Evolutionary conservation across 2,888 invertebrate genomes (phyloP).

Genomic region (Gymnosoma rotundatum): DNA sequence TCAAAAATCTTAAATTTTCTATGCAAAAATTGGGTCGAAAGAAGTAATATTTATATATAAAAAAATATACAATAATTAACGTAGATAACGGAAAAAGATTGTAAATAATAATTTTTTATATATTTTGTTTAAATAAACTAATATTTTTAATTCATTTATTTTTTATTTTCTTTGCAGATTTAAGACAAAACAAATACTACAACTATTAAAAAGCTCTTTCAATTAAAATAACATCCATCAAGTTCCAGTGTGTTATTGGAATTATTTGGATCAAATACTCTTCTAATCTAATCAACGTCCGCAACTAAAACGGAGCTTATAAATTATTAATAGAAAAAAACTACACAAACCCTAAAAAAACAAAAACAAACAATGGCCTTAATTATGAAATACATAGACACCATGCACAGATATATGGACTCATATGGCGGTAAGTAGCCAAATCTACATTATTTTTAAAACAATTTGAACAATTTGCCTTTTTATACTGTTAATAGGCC

Average conservation of each 20-base stretch:
- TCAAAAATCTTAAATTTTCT: too few species aligned
- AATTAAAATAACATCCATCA: conserved; percentile 3
- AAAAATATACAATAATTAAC: too few species aligned
- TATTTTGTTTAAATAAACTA: too few species aligned
- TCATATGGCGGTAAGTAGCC: conserved; percentile 90
- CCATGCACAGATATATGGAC: conserved; percentile 90
- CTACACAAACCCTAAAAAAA: conserved; percentile 22
- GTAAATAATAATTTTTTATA: too few species aligned
- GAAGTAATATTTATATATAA: too few species aligned
- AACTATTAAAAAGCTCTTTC: not conserved
- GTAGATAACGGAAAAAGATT: too few species aligned
- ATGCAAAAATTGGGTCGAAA: too few species aligned
- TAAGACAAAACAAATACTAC: not conserved
- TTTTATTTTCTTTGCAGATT: conserved; percentile 32
- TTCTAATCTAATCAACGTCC: conserved; percentile 43
- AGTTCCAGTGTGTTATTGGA: conserved; percentile 27
- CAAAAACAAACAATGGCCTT: conserved; percentile 86
- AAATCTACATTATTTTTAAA: not conserved
- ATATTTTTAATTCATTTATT: too few species aligned
- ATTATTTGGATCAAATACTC: conserved; percentile 18
- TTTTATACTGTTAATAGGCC: not conserved
- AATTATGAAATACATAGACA: conserved; percentile 90
- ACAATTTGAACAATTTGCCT: not conserved
- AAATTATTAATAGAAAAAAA: not conserved
- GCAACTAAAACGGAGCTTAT: conserved; percentile 29